Evolutionary conservation across 2,888 invertebrate genomes (phyloP), one percentile per base, ranked within the genome.

Genomic region (Pollenia labialis): DNA sequence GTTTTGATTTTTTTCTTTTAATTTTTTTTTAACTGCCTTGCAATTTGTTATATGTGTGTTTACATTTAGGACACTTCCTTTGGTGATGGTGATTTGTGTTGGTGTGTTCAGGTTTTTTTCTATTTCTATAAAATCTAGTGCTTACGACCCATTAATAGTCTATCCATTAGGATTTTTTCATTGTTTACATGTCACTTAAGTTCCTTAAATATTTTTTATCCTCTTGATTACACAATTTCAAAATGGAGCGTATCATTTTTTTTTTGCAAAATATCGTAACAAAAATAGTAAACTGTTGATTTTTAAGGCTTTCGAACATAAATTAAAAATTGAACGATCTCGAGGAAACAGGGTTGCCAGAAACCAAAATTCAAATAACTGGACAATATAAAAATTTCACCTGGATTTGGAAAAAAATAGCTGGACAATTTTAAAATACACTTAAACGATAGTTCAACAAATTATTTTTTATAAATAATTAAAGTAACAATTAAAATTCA

Each of bases 181-280:
- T 86, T 86, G 79, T 86, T 83, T 69, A 71, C 64, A 32, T 83
- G 86, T 86, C 86, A 86, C 62, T 81, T 80, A 42, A 71, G 71
- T 60, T 80, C 23, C 18, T 64, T 48, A 50, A 75, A 71, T 66
- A 48, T 62, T 77, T 58, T 75, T 68, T 64, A 52, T 60, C 1
- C 71, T 50, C 50, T 76, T 58, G 23, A 56, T 75, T 48, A 40
- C 9, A 64, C 48, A 40, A 46, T 58, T 54, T 0, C 14, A 76
- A 80, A 83, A 80, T 76, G 80, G 66, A 52, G 64, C 52, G 16
- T 72, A 80, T 76, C 66, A 75, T 72, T 58, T 54, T 9, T 46
- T 9, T 8, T 44, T 56, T 75, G 71, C 50, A 75, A 82, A 62
- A 68, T 58, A 12, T 68, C 60, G 66, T 74, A 77, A 16, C 68